phyloP scores from a whole-genome alignment of 2,797 vertebrate genomes.

The Ceryle rudis region DNA sequence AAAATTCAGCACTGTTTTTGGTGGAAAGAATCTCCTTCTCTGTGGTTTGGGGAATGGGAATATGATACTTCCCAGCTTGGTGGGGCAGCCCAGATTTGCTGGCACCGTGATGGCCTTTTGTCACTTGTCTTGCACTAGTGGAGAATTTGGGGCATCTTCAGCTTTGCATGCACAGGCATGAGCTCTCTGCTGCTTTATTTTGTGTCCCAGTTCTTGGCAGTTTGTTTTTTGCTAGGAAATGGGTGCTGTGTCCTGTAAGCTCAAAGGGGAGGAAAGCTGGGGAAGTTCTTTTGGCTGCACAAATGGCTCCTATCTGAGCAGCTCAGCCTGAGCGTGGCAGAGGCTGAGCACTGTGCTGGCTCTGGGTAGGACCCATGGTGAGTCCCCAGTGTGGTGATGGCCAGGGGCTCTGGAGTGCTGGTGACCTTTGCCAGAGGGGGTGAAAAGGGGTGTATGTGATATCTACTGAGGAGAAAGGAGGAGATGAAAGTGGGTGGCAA shows the following conservation, averaged over 20 bases:
- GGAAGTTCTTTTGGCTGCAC: neutral
- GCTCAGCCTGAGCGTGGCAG: neutral
- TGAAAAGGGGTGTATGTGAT: neutral
- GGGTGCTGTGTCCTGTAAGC: neutral
- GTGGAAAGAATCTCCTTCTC: neutral
- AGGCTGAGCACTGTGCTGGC: fast-evolving
- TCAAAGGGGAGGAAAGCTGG: neutral
- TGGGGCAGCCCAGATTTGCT: neutral
- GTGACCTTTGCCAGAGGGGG: neutral
- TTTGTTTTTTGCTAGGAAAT: neutral
- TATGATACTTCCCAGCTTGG: neutral
- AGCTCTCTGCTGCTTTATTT: neutral
- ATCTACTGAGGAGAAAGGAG: too few species aligned
- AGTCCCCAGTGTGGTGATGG: fast-evolving
- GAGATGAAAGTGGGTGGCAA: fast-evolving
- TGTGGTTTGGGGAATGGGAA: neutral
- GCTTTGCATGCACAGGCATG: neutral
- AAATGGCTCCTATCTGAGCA: fast-evolving
- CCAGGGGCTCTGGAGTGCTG: neutral
- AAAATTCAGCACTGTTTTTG: neutral
- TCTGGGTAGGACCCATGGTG: neutral
- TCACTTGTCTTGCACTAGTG: neutral
- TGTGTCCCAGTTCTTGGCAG: neutral
- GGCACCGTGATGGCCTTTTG: neutral
- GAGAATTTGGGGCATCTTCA: neutral